Base-by-base conservation (phyloP, 2,113 vertebrate species). In the Zapus hudsonius region DNA sequence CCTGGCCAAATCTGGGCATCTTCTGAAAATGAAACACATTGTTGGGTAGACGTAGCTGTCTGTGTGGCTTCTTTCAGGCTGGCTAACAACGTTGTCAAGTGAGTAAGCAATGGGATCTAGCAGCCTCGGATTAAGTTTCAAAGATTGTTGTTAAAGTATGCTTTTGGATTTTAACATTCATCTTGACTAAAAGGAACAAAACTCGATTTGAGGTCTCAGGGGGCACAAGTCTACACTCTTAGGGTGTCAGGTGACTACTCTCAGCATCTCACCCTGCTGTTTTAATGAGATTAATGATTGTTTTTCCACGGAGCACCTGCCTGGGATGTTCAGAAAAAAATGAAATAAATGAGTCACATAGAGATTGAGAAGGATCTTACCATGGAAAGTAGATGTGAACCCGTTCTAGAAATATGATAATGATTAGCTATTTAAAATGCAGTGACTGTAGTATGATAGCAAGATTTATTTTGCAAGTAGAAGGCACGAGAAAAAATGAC, bases 341-440 rank as follows among this genome's bases (percentile, higher is more conserved):
- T 74, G 76, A 85, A 96, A 91, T 78, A 94, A 95, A 72, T 90
- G 89, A 40, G 67, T 97, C 91, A 96, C 61, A 31, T 79, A 82
- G 93, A 97, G 96, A 90, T 55, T 70, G 82, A 84, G 79, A 95
- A 92, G 85, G 95, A 42, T 82, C 93, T 78, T 82, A 69, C 74
- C 25, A 13, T 59, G 94, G 91, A 92, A 96, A 97, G 91, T 91
- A 38, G 70, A 97, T 96, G 91, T 86, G 96, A 96, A 94, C 78
- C 90, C 90, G 84, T 94, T 95, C 94, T 92, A 95, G 97, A 97
- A 98, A 97, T 96, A 92, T 72, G 80, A 85, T 97, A 13, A 47
- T 97, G 97, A 97, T 84, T 70, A 96, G 84, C 89, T 97, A 29
- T 93, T 97, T 97, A 95, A 96, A 91, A 97, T 97, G 92, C 92